A percentile compares a stretch with the other conserved stretches of the same genome.
These are phyloP conservation scores for Solenopsis fugax DNA, from an alignment of 1,140 invertebrate genomes.

Conservation along the genomic window DNA sequence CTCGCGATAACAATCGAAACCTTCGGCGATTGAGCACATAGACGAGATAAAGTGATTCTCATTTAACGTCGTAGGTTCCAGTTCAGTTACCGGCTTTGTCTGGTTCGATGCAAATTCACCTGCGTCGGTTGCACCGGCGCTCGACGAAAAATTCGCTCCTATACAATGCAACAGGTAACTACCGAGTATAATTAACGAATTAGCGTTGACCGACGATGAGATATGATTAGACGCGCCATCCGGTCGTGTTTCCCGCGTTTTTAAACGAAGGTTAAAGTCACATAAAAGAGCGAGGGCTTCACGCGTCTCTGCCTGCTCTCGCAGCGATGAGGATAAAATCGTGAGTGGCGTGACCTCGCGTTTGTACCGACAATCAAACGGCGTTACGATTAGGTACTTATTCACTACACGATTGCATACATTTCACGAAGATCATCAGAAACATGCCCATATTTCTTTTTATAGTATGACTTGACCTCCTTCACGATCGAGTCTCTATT, in stretches of 20 bases:
- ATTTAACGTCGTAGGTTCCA: neutral
- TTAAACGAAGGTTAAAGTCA: slow-evolving; percentile 46
- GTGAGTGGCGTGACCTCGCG: slow-evolving; percentile 31
- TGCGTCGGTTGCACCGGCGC: neutral
- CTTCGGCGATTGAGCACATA: neutral
- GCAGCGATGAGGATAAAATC: slow-evolving; percentile 39
- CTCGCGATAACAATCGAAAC: neutral
- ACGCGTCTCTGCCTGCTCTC: neutral
- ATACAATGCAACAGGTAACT: slow-evolving; percentile 50
- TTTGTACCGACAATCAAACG: slow-evolving; percentile 6
- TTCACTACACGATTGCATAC: neutral
- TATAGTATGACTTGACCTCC: neutral
- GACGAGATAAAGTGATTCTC: neutral
- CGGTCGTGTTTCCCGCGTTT: slow-evolving; percentile 16
- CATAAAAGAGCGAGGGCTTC: slow-evolving; percentile 18
- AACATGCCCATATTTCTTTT: neutral
- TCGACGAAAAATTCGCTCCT: slow-evolving; percentile 14
- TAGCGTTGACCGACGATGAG: slow-evolving; percentile 27
- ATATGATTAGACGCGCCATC: slow-evolving; percentile 46
- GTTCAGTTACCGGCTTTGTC: neutral
- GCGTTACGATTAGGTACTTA: neutral
- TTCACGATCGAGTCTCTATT: neutral
- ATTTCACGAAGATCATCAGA: neutral
- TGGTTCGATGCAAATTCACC: neutral
- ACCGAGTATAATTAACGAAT: slow-evolving; percentile 50